Base-by-base conservation (phyloP, 2,888 invertebrate genomes). In the Andrena camellia region DNA sequence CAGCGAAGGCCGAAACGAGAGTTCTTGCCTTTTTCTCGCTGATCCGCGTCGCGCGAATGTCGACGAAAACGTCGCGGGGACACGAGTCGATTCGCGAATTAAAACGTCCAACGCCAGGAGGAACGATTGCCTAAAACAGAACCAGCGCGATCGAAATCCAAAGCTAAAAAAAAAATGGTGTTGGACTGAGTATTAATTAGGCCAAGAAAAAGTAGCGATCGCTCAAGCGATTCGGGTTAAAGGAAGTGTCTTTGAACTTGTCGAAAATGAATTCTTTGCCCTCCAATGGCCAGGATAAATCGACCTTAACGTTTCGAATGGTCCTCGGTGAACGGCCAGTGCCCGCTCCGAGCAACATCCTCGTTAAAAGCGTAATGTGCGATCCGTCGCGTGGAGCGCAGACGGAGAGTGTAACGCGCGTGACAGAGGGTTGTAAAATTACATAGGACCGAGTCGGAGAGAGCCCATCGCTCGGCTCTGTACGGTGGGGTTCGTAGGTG, bases 1-100 rank as follows among this genome's bases (percentile, higher is more conserved):
- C 84, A 64, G 52, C 81, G 83, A 88, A 88, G 84, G 83, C 83
- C 85, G 79, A 83, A 72, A 83, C 70, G 33, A 80, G 80, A 70
- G n/a, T 68, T 76, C 72, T 68, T 48, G 69, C 42, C 48, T 74
- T 79, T 85, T 76, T 63, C 59, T 35, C 31, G 68, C 52, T 67
- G 62, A 29, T 71, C 50, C 69, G 13, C 64, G 17, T 29, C 66
- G 59, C 31, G 60, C 59, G 77, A 70, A 67, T 48, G 70, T 66
- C 77, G 76, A 66, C 73, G 60, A 26, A n/a, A 31, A 17, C 17
- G 5, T 3, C 10, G 20, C 26, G 42, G 33, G 10, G n/a, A 2
- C 5, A n/a, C 35, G 33, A 20, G 17, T n/a, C 20, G 52, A 2
- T 26, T 31, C n/a, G 20, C 31, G 26, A 52, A 76, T 76, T 64